Base-by-base conservation (phyloP, 2,797 vertebrate species). In the Gallinago stenura region DNA sequence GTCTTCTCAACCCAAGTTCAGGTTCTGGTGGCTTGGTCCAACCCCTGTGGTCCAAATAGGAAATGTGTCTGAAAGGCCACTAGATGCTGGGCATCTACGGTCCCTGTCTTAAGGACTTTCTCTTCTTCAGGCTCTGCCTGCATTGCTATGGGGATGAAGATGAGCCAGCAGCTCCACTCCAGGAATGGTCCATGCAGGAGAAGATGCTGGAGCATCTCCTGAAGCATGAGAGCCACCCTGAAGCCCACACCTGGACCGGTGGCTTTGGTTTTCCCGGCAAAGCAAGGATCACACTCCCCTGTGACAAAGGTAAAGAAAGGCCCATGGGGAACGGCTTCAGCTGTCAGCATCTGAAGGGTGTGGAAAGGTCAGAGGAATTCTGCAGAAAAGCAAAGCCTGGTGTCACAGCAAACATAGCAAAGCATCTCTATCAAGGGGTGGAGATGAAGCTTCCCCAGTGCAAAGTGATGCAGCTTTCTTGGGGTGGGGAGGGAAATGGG, bases 191-290 rank as follows among this genome's bases (percentile, higher is more conserved):
- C 18, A 1, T 11, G 15, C 20, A 7, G n/a, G 50, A 25, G 12
- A 28, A 57, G 57, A 4, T 15, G n/a, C 51, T 21, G 48, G 56
- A 68, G 48, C 35, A 21, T 30, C 54, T 46, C 21, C 43, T 9
- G 43, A 30, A 28, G 16, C 2, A 4, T 0, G 9, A 60, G 61
- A 39, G 31, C 33, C 18, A 0, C 58, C 28, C 24, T n/a, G 65
- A 46, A 37, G 22, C 57, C 8, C 33, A 6, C 12, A 2, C 12
- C 33, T 1, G 33, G 31, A 25, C 24, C 5, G 12, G 24, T 3
- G 3, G 15, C 50, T 86, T 57, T 0, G 3, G 16, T 33, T 15
- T 19, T 11, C 0, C 30, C 6, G 7, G 39, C 39, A 48, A n/a
- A 66, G 24, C 16, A 3, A 1, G 20, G 30, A 4, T 21, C 14